phyloP scores from a whole-genome alignment of 2,888 invertebrate genomes.

The Andrena bucephala region DNA sequence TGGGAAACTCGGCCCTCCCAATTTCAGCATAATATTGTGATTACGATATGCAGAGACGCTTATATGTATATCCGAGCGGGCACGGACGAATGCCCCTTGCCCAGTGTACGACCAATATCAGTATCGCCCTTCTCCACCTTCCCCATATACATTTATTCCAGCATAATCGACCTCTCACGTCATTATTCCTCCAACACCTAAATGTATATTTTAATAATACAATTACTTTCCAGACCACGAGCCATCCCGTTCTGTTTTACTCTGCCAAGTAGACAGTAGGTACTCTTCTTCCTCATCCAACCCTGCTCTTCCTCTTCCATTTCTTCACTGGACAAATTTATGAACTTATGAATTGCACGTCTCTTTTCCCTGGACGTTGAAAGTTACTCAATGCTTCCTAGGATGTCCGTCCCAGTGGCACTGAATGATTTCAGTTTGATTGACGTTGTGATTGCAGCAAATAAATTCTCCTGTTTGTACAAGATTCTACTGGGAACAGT shows the following conservation, averaged over 20 bases:
- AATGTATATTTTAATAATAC: conserved; percentile 75
- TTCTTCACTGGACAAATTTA: not conserved
- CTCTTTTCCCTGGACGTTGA: no score
- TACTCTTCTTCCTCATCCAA: not conserved
- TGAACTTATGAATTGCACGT: not conserved
- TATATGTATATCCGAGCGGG: conserved; percentile 71
- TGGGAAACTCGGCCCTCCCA: conserved; percentile 82
- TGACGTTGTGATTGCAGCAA: no score
- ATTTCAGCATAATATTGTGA: conserved; percentile 84
- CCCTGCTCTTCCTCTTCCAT: not conserved
- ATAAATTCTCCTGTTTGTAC: no score
- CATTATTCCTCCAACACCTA: conserved; percentile 71
- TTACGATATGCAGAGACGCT: conserved; percentile 80
- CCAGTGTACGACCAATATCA: conserved; percentile 73
- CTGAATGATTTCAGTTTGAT: no score
- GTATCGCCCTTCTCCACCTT: conserved; percentile 76
- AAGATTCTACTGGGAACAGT: no score
- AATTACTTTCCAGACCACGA: conserved; percentile 21
- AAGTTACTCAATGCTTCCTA: no score
- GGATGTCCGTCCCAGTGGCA: no score
- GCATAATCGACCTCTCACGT: conserved; percentile 78
- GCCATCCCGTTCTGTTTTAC: conserved; percentile 33
- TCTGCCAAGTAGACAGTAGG: conserved; percentile 5
- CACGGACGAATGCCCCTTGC: conserved; percentile 76
- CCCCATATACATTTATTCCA: conserved; percentile 81